A percentile compares a stretch with the other conserved stretches of the same genome.
phyloP scores from a whole-genome alignment of 2,888 invertebrate species.

The Eupeodes latifasciatus region DNA sequence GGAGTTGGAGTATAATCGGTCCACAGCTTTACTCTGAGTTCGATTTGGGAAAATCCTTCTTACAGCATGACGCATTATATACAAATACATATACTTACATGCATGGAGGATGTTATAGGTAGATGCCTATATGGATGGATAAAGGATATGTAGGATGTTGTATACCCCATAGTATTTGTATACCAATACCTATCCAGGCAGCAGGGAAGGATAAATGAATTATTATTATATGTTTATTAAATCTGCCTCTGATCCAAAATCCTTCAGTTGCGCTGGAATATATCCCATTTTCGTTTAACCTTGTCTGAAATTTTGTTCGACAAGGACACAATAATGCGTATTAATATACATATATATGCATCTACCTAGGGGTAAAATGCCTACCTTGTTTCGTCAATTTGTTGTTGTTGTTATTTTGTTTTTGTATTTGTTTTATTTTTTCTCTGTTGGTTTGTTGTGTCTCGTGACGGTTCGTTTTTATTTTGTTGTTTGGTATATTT shows the following conservation, averaged over 20 bases:
- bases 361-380: constrained; percentile 28
- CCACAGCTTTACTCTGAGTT: constrained; percentile 13
- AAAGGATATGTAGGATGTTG: not conserved
- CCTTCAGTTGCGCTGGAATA: constrained; percentile 41
- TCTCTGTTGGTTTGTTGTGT: not conserved
- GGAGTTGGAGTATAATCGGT: no score
- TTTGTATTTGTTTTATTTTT: not conserved
- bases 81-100: not conserved
- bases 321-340: constrained; percentile 13
- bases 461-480: constrained; percentile 18
- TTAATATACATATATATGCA: no score
- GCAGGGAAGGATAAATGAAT: constrained; percentile 63
- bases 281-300: constrained; percentile 8
- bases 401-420: not conserved
- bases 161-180: not conserved
- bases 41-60: constrained; percentile 46
- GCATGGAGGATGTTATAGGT: not conserved
- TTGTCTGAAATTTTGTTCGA: constrained; percentile 22
- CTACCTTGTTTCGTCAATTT: constrained; percentile 16
- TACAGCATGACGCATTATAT: constrained; percentile 40
- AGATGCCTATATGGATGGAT: not conserved
- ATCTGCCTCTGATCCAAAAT: constrained; percentile 67
- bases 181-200: not conserved
- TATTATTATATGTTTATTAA: constrained; percentile 64
- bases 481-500: not conserved